Evolutionary conservation across 2,888 invertebrate genomes (phyloP), one percentile per base, ranked within the genome.

Genomic region (Lobophora halterata): DNA sequence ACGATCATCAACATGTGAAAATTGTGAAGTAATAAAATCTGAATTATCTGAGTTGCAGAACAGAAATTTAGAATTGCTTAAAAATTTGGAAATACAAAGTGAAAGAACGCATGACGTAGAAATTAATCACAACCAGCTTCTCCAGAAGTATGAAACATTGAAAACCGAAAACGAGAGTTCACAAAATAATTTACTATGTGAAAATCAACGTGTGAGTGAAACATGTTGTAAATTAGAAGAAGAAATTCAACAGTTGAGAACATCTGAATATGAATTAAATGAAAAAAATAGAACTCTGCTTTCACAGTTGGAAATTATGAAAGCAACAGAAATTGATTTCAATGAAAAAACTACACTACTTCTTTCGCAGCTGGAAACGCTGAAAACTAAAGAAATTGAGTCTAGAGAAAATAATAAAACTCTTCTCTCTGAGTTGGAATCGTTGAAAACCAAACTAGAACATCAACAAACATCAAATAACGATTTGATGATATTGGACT

Each of bases 381-480:
- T 71, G 17, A 67, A 57, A 36, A 39, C 44, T 20, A 48, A 53
- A 6, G 62, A 71, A 49, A 43, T 36, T 6, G 69, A 72, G 36
- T 49, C 56, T 6, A 58, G 58, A n/a, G 49, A 45, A 20, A 62
- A 65, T 57, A 49, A 69, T 27, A 36, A 52, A 7, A 40, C 48
- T 17, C 43, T 80, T 9, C 33, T 51, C 18, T 38, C 57, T 5
- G 71, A 80, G 55, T 46, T 80, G 33, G 71, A 74, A 49, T 20
- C 37, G 8, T 11, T 52, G 2, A 65, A 60, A 49, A 39, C 52
- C 5, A 63, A 64, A 51, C 17, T 65, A 31, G 62, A 71, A 45
- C 51, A 65, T 26, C 50, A 61, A 26, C 46, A 61, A 18, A 40
- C 23, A 30, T 26, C 38, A 24, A 50, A 56, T 28, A 18, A 59